Conservation (phyloP, 1,140 invertebrate species). For the Steinernema feltiae region DNA sequence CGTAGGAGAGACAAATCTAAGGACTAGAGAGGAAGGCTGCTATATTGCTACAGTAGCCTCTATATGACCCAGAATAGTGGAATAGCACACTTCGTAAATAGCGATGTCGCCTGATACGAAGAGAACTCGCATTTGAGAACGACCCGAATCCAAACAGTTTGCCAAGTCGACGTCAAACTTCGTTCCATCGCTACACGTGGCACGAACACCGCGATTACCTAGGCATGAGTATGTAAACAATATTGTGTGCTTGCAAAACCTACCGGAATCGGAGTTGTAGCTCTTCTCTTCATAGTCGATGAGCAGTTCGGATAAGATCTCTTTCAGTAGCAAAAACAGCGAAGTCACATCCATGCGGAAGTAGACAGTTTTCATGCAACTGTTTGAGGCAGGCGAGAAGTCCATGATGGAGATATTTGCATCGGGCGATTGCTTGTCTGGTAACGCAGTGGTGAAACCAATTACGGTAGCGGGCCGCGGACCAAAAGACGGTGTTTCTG, state of each 20-base stretch:
- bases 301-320: neutral
- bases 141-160: neutral
- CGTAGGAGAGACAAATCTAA: no score
- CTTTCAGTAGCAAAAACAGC: neutral
- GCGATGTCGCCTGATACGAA: neutral
- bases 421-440: constrained; percentile 2
- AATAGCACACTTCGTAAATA: neutral
- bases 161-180: neutral
- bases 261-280: neutral
- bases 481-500: constrained; percentile 37
- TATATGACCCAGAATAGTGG: neutral
- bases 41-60: neutral
- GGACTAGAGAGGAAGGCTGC: neutral
- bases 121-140: neutral
- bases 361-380: constrained; percentile 8
- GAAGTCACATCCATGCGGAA: neutral
- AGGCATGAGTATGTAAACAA: neutral
- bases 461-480: constrained; percentile 54
- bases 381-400: neutral
- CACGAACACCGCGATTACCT: neutral
- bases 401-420: neutral
- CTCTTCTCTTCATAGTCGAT: neutral
- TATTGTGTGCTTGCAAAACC: neutral
- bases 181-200: neutral
- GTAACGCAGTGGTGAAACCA: constrained; percentile 45